These are phyloP conservation scores for Eleutherodactylus coqui DNA, from an alignment of 2,797 vertebrate genomes.

Conservation along the genomic window DNA sequence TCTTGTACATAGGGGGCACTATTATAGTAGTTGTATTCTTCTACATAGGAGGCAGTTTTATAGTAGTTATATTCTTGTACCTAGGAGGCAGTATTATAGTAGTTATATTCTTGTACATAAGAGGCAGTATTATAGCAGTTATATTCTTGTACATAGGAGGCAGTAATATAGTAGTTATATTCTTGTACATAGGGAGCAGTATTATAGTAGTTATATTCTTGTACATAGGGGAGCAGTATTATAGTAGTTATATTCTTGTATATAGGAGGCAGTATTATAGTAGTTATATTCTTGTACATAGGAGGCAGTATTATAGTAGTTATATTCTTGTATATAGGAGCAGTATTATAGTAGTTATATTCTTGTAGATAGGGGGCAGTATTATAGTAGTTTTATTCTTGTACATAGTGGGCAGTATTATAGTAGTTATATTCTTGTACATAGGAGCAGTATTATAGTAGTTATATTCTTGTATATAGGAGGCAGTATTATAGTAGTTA, in stretches of 20 bases:
- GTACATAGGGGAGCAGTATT: no score
- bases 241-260: no score
- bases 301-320: not conserved
- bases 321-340: not conserved
- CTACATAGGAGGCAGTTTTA: not conserved
- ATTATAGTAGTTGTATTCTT: constrained; percentile 7
- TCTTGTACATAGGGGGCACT: not conserved
- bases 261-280: no score
- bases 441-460: not conserved
- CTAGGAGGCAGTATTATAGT: not conserved
- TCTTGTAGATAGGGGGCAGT: not conserved
- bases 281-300: no score
- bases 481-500: not conserved
- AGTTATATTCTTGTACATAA: not conserved
- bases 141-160: no score
- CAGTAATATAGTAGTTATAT: no score
- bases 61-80: not conserved
- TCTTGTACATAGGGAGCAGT: no score
- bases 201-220: no score
- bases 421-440: not conserved
- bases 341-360: not conserved
- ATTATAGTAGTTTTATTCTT: constrained; percentile 10
- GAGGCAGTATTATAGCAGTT: not conserved
- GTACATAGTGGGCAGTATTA: not conserved
- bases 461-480: not conserved